These are phyloP conservation scores for Vireo griseus DNA, from an alignment of 2,797 vertebrate genomes.

Conservation along the genomic window DNA sequence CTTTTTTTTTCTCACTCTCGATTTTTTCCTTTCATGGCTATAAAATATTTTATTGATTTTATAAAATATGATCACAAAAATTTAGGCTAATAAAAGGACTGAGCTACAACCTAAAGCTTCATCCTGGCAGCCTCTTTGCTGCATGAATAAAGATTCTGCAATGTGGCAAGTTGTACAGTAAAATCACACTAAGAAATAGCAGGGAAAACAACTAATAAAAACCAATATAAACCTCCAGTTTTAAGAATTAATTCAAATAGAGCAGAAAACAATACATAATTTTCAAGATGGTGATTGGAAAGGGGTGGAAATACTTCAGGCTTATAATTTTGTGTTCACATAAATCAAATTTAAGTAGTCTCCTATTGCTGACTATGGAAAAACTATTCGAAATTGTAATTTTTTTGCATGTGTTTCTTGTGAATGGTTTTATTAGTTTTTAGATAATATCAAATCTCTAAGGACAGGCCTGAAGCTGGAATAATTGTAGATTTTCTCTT, in stretches of 20 bases:
- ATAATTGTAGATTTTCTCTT: background rate
- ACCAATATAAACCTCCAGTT: background rate
- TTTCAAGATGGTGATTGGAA: background rate
- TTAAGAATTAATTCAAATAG: background rate
- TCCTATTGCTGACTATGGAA: background rate
- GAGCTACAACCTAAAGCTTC: background rate
- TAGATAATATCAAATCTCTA: background rate
- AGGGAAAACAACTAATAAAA: constrained; percentile 1
- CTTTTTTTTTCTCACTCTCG: background rate
- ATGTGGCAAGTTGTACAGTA: background rate
- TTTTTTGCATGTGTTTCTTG: background rate
- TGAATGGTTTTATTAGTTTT: constrained; percentile 23
- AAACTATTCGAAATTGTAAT: background rate
- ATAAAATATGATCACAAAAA: background rate
- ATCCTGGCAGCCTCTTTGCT: background rate
- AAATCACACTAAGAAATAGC: background rate
- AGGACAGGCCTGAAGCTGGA: background rate
- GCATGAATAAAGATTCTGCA: background rate
- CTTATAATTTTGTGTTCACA: background rate
- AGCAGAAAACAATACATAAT: background rate
- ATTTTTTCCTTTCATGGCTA: background rate
- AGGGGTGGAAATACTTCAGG: background rate
- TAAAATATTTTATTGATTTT: background rate
- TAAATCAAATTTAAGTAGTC: background rate
- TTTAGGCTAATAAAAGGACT: background rate